Conservation (phyloP, 2,113 vertebrate species). For the Nymphicus hollandicus region DNA sequence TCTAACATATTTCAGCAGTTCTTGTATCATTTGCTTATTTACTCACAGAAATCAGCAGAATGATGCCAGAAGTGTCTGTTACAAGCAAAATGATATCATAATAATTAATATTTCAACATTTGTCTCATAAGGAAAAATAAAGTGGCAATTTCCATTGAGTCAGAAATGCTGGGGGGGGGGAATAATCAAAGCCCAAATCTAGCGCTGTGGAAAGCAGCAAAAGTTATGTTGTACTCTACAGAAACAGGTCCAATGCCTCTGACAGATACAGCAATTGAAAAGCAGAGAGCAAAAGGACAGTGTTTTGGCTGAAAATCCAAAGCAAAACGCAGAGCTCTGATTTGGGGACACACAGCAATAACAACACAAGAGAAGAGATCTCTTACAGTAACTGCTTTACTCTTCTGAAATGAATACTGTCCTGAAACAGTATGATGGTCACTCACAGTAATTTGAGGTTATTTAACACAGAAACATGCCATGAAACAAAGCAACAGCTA, state of each 20-base stretch:
- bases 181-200: fast-evolving
- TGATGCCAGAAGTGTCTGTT: not conserved
- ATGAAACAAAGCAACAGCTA: not conserved
- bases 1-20: not conserved
- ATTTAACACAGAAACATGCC: not conserved
- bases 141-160: not conserved
- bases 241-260: not conserved
- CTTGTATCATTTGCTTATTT: not conserved
- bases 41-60: not conserved
- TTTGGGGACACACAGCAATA: not conserved
- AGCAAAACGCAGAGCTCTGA: not conserved
- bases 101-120: not conserved
- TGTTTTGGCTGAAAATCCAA: not conserved
- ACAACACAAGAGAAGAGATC: not conserved
- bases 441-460: not conserved
- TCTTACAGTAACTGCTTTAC: not conserved
- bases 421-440: not conserved
- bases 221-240: not conserved
- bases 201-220: not conserved
- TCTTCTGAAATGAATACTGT: not conserved
- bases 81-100: not conserved
- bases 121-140: not conserved
- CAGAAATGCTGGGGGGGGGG: not conserved
- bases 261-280: not conserved
- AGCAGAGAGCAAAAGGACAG: not conserved